These are phyloP conservation scores for Tachysurus fulvidraco DNA, from an alignment of 2,113 vertebrate genomes.

Conservation along the genomic window DNA sequence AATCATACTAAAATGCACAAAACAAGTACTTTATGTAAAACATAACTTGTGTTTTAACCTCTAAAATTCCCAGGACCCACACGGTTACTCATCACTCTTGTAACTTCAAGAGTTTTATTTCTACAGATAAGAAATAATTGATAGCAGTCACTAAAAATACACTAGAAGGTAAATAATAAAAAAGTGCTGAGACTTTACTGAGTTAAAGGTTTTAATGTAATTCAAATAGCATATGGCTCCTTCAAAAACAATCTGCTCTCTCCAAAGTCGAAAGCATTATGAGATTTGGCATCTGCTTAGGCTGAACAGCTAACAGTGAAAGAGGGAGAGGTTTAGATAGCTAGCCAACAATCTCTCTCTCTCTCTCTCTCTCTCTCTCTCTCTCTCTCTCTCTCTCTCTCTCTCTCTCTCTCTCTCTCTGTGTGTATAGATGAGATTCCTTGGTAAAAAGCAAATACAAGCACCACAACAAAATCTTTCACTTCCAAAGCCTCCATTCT, in stretches of 20 bases:
- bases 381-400: conserved; percentile 2
- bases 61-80: not conserved
- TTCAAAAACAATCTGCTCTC: conserved; percentile 10
- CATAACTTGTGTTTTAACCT: not conserved
- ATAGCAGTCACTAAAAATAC: not conserved
- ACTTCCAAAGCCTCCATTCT: not conserved
- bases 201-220: not conserved
- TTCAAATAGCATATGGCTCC: conserved; percentile 18
- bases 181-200: not conserved
- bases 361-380: not conserved
- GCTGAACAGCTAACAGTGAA: not conserved
- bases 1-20: not conserved
- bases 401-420: not conserved
- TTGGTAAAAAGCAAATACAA: not conserved
- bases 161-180: conserved; percentile 2
- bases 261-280: conserved; percentile 2
- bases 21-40: not conserved
- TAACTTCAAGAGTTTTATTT: not conserved
- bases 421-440: not conserved
- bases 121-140: not conserved
- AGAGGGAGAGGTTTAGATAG: conserved; percentile 11
- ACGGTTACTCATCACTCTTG: not conserved
- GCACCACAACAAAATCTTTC: not conserved
- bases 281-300: conserved; percentile 33
- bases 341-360: not conserved